Base-by-base conservation (phyloP, 2,113 vertebrate species). In the Toxotes jaculatrix region DNA sequence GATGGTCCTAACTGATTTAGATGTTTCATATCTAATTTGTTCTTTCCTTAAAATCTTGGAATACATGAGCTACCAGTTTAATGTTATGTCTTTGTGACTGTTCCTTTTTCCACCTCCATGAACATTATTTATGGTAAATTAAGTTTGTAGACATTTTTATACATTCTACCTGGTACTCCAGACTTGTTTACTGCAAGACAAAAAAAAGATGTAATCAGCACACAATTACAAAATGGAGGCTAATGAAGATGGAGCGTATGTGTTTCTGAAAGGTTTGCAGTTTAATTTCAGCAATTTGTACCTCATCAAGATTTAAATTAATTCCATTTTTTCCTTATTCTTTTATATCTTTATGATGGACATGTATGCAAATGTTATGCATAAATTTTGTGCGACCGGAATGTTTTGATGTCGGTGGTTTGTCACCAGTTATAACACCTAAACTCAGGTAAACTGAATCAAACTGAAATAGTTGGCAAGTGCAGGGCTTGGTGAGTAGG, bases 401-500 rank as follows among this genome's bases (percentile, higher is more conserved):
- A 11, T 55, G 14, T 12, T 74, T 69, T 38, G 14, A 19, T 47
- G 13, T 57, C 34, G 7, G 23, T 51, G 23, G 17, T 57, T 64
- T 74, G 27, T 27, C 59, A 55, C 10, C 5, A 5, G 40, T 76
- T 38, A 16, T 4, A 14, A 11, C 53, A 34, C n/a, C 21, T 14
- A 17, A 73, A n/a, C 14, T 38, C 0, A 34, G 74, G 63, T 80
- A 27, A 82, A 66, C 34, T 63, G 17, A 71, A 72, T 61, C 47
- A 21, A 67, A 60, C 16, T 60, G 27, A 42, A 59, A 27, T 11
- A 65, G 57, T 10, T 14, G n/a, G 13, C 61, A 65, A 42, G 49
- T 51, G 51, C 31, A 42, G 55, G 27, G n/a, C 32, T 32, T 16
- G 3, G 62, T 60, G 45, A 80, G 53, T 53, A 13, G 40, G 40